A percentile compares a stretch with the other conserved stretches of the same genome.
Conservation (phyloP, 1,140 invertebrate species). For the Contarinia nasturtii region DNA sequence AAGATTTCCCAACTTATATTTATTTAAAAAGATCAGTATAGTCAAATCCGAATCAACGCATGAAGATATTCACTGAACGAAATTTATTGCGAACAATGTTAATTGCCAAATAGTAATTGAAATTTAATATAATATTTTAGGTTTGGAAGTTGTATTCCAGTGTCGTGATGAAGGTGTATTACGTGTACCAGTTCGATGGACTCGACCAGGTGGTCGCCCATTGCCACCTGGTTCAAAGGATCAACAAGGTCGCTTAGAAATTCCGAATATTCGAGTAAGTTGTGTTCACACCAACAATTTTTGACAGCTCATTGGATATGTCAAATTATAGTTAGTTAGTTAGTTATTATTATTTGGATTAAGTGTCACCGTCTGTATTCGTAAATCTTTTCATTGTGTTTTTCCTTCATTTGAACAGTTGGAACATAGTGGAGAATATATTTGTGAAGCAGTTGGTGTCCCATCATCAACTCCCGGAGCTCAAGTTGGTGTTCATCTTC, state of each 20-base stretch:
- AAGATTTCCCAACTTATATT: too few species aligned
- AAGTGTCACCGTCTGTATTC: too few species aligned
- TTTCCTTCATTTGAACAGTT: conserved; percentile 23
- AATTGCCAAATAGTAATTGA: neutral
- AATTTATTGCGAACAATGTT: neutral
- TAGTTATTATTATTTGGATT: too few species aligned
- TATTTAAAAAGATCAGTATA: too few species aligned
- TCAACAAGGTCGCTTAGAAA: conserved; percentile 59
- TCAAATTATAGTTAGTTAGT: too few species aligned
- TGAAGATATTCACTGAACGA: too few species aligned
- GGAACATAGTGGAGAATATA: conserved; percentile 56
- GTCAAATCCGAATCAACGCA: too few species aligned
- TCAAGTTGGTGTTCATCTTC: conserved; percentile 38
- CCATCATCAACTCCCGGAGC: conserved; percentile 26
- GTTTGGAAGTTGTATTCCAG: conserved; percentile 76
- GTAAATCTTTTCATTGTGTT: too few species aligned
- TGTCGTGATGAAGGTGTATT: conserved; percentile 71
- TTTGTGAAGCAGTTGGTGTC: conserved; percentile 58
- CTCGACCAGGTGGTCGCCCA: conserved; percentile 41
- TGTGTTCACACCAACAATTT: too few species aligned
- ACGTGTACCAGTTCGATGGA: conserved; percentile 57
- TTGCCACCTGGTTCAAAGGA: conserved; percentile 52
- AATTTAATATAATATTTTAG: conserved; percentile 32
- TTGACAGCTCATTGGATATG: neutral
- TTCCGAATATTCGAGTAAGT: conserved; percentile 57